Evolutionary conservation across 1,140 invertebrate species (phyloP), one percentile per base, ranked within the genome.

Genomic region (Odontomachus brunneus): DNA sequence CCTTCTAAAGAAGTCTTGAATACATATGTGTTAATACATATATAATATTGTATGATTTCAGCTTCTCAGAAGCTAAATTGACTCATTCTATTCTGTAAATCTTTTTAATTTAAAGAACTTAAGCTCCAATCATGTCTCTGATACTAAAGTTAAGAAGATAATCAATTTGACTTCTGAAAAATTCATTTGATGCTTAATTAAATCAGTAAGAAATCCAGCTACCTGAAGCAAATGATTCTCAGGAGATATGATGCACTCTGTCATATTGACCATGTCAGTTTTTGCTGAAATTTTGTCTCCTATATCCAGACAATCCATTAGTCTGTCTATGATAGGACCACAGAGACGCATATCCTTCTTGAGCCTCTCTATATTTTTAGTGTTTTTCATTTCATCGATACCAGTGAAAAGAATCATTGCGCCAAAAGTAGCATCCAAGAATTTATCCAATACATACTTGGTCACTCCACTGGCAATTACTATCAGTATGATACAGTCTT

Each of bases 321-420:
- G 92, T 90, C 94, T 95, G 91, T 98, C 97, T 60, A 98, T 94
- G 24, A 97, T 94, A 1, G 95, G 95, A 93, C 96, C 97, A 87
- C 96, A 97, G 88, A 96, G 96, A 88, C 97, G 95, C 71, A 98
- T 94, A 85, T 98, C 97, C 92, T 96, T 95, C 91, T 98, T 98
- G 24, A 98, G 94, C 90, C 96, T 95, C 89, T 98, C 97, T 57
- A 97, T 94, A 93, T 97, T 98, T 89, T 96, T 96, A 51, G 96
- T 95, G 83, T 94, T 96, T 86, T 96, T 96, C 24, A 98, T 92
- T 88, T 97, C 96, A 80, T 98, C 97, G 7, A 97, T 95, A 15
- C 97, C 97, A 87, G 97, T 96, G 78, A 96, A 95, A 53, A 98
- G 94, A 12, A 98, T 95, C 95, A 98, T 96, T 2, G 96, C 94